phyloP scores from a whole-genome alignment of 2,888 invertebrate species.

The Stenolophus ochropezus region DNA sequence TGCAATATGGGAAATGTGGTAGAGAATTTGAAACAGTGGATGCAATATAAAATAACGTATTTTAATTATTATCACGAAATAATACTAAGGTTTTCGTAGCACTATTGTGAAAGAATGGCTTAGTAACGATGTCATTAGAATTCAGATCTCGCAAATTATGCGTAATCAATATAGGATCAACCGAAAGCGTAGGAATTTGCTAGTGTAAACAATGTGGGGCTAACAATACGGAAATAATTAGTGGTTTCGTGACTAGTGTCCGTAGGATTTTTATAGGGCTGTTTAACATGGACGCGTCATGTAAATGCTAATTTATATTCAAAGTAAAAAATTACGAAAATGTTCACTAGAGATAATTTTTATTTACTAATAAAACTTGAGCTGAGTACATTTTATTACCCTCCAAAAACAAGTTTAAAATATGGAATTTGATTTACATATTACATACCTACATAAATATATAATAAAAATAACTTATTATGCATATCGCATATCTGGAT shows the following conservation, averaged over 20 bases:
- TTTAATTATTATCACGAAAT: background rate
- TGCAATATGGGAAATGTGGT: no score
- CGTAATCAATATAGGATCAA: background rate
- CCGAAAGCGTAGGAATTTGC: background rate
- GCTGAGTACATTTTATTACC: background rate
- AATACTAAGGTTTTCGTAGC: background rate
- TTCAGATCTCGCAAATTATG: background rate
- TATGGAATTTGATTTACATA: no score
- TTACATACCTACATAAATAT: no score
- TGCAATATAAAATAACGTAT: no score
- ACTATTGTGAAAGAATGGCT: background rate
- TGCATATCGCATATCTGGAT: no score
- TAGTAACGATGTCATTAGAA: background rate
- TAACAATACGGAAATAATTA: background rate
- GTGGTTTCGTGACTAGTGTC: background rate
- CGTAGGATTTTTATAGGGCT: background rate
- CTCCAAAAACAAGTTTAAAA: background rate
- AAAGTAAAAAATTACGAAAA: background rate
- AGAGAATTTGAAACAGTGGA: no score
- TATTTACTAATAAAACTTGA: background rate
- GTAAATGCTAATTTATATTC: background rate
- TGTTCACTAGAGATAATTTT: background rate
- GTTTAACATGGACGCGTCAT: background rate
- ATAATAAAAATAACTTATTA: no score
- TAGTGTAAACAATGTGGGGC: background rate